phyloP scores from a whole-genome alignment of 2,113 vertebrate species.

The Cyanoliseus patagonus region DNA sequence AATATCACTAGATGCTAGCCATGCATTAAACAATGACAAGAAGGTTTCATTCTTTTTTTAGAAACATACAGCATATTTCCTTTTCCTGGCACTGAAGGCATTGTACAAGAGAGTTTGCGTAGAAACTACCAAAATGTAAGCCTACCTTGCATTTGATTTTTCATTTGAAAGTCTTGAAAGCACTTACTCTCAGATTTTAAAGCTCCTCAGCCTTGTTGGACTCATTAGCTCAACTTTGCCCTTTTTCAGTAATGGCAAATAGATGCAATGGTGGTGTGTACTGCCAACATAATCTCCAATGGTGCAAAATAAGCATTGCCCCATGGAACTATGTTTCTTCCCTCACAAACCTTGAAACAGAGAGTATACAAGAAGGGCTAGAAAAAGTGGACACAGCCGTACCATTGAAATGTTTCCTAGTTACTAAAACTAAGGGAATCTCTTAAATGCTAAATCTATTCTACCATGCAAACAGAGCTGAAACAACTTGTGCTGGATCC shows the following conservation, averaged over 20 bases:
- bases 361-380: conserved; percentile 3
- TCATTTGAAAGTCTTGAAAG: background rate
- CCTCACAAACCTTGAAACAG: conserved; percentile 9
- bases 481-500: conserved; percentile 61
- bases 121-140: background rate
- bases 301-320: conserved; percentile 27
- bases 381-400: background rate
- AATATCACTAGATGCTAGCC: background rate
- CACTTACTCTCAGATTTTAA: conserved; percentile 9
- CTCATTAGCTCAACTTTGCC: conserved; percentile 15
- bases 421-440: conserved; percentile 53
- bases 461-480: conserved; percentile 52
- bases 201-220: background rate
- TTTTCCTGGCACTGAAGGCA: background rate
- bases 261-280: background rate
- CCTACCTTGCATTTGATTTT: background rate
- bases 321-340: conserved; percentile 8
- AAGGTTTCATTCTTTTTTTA: background rate
- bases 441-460: conserved; percentile 56
- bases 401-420: conserved; percentile 56
- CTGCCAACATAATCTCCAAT: conserved; percentile 26
- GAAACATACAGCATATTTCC: background rate
- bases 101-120: background rate
- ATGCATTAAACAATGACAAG: background rate
- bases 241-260: background rate